Evolutionary conservation across 2,888 invertebrate species (phyloP).

Genomic region (Spatulosminthurus flaviceps): DNA sequence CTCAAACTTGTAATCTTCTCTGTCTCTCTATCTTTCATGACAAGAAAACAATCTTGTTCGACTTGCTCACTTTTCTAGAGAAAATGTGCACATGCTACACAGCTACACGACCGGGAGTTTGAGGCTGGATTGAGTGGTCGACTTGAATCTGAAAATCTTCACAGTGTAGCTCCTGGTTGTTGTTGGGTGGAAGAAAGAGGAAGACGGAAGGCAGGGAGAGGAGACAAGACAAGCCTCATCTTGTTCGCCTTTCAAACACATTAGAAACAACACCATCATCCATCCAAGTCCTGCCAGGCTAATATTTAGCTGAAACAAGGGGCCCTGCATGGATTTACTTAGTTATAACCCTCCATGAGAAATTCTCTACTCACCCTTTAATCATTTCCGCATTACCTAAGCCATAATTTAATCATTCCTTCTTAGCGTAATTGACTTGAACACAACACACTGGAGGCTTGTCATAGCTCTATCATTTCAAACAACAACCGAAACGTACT

Average conservation of each 20-base stretch:
- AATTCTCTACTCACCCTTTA: conserved; percentile 43
- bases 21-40: conserved; percentile 30
- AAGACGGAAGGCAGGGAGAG: not conserved
- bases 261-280: conserved; percentile 24
- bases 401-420: conserved; percentile 48
- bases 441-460: conserved; percentile 42
- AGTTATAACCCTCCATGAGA: not conserved
- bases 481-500: not conserved
- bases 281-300: not conserved
- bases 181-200: not conserved
- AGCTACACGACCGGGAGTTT: not conserved
- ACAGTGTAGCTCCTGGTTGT: not conserved
- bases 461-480: not conserved
- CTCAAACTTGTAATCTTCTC: conserved; percentile 50
- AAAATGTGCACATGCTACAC: not conserved
- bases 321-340: not conserved
- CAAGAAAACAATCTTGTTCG: conserved; percentile 44
- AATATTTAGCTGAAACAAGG: conserved; percentile 18
- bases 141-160: too few species aligned
- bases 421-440: conserved; percentile 49
- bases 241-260: conserved; percentile 30
- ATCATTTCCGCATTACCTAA: conserved; percentile 49
- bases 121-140: not conserved
- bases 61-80: conserved; percentile 28
- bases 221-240: conserved; percentile 37